Evolutionary conservation across 2,797 vertebrate species (phyloP).

Genomic region (Merluccius polli): DNA sequence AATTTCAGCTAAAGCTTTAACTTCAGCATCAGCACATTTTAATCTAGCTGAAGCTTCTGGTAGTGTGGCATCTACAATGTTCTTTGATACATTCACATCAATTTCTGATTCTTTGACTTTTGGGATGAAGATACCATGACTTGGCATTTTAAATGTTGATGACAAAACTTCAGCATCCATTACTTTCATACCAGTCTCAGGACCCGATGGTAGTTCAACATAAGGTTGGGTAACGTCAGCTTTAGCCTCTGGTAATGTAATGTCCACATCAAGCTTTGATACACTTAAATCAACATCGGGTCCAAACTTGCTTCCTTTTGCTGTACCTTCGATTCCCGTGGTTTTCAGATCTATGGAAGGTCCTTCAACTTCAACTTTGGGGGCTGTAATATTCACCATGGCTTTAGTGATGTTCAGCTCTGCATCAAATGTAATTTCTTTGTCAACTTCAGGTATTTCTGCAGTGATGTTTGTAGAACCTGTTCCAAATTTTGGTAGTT

Average conservation of each 20-base stretch:
- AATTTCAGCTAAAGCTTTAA: slow-evolving; percentile 34
- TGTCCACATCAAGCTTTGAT: slow-evolving; percentile 46
- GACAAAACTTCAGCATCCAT: slow-evolving; percentile 7
- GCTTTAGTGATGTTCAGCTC: neutral
- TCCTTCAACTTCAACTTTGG: slow-evolving; percentile 5
- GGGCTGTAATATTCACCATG: neutral
- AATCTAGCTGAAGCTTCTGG: neutral
- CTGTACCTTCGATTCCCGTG: neutral
- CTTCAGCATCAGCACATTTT: neutral
- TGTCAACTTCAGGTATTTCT: slow-evolving; percentile 17
- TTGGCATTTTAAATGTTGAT: slow-evolving; percentile 48
- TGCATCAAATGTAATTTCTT: neutral
- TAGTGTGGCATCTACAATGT: neutral
- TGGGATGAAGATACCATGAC: slow-evolving; percentile 27
- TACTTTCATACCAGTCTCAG: slow-evolving; percentile 14
- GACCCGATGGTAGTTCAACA: slow-evolving; percentile 22
- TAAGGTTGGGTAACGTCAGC: slow-evolving; percentile 24
- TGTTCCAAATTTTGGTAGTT: slow-evolving; percentile 54
- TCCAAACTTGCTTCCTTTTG: slow-evolving; percentile 24
- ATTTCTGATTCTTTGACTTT: slow-evolving; percentile 22
- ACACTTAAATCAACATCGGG: slow-evolving; percentile 30
- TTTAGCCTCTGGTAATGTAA: slow-evolving; percentile 25
- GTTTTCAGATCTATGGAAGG: slow-evolving; percentile 7
- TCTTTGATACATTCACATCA: no score
- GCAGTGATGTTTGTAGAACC: neutral